Conservation (phyloP, 2,888 invertebrate species). For the Mesochorus sp. region DNA sequence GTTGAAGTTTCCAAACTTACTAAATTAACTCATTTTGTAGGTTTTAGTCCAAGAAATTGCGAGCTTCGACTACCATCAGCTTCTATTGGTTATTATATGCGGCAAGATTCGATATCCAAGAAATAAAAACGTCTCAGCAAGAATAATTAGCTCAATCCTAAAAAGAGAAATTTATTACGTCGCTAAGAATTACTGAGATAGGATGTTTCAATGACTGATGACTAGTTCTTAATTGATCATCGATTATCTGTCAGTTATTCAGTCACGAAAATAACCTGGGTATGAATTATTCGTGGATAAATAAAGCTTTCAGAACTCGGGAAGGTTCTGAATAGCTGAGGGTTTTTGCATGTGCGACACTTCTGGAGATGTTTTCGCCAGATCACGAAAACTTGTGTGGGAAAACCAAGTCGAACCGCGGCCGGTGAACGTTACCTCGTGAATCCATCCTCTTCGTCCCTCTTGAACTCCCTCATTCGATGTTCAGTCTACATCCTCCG, state of each 20-base stretch:
- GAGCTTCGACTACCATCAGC: not conserved
- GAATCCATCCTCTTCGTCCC: conserved; percentile 42
- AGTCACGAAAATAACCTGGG: not conserved
- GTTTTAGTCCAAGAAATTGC: not conserved
- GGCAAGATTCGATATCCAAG: not conserved
- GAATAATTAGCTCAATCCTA: not conserved
- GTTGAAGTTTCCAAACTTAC: not conserved
- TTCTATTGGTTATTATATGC: not conserved
- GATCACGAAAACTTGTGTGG: conserved; percentile 73
- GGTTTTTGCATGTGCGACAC: conserved; percentile 52
- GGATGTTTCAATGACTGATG: too few species aligned
- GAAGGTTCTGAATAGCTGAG: conserved; percentile 10
- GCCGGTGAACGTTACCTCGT: conserved; percentile 63
- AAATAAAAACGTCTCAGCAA: not conserved
- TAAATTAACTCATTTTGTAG: not conserved
- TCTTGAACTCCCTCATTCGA: conserved; percentile 55
- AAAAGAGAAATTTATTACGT: too few species aligned
- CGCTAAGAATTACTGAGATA: too few species aligned
- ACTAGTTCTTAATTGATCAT: not conserved
- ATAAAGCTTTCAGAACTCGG: conserved; percentile 14
- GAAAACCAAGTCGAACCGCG: conserved; percentile 75
- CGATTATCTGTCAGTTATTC: not conserved
- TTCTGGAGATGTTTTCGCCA: conserved; percentile 44
- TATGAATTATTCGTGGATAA: not conserved
- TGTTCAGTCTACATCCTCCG: conserved; percentile 37